A percentile compares a stretch with the other conserved stretches of the same genome.
phyloP scores from a whole-genome alignment of 2,113 vertebrate genomes.

The Phalacrocorax brasilianus region DNA sequence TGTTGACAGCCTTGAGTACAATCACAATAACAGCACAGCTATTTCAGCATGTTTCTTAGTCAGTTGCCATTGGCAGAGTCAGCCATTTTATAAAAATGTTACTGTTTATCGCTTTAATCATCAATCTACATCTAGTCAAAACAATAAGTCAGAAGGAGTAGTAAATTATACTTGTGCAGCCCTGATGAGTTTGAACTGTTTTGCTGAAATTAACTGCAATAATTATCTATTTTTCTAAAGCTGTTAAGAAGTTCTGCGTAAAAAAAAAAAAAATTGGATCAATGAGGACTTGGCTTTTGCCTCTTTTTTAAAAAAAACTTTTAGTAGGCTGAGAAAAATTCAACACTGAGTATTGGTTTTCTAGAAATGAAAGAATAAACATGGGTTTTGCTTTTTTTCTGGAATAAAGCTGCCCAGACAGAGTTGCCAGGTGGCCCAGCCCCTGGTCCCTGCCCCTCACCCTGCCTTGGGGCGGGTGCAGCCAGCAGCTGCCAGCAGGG shows the following conservation, averaged over 20 bases:
- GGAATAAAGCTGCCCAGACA: not conserved
- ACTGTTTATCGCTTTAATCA: conserved; percentile 82
- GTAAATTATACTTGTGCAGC: conserved; percentile 82
- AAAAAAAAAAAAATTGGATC: conserved; percentile 21
- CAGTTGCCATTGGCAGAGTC: conserved; percentile 81
- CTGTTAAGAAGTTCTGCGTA: conserved; percentile 70
- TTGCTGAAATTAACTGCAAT: conserved; percentile 83
- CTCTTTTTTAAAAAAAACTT: conserved; percentile 47
- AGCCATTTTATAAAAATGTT: conserved; percentile 83
- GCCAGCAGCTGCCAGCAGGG: not conserved
- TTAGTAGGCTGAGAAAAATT: conserved; percentile 1
- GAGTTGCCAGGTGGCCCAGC: not conserved
- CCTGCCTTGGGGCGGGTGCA: rapidly evolving
- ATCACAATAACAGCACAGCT: conserved; percentile 76
- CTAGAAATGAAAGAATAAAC: not conserved
- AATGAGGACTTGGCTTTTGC: conserved; percentile 12
- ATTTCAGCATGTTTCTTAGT: conserved; percentile 79
- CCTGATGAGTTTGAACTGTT: conserved; percentile 83
- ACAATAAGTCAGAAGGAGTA: conserved; percentile 84
- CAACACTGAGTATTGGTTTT: not conserved
- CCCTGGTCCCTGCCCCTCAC: not conserved
- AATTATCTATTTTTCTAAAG: conserved; percentile 80
- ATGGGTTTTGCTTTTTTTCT: not conserved
- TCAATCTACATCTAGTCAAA: conserved; percentile 83
- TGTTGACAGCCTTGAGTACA: conserved; percentile 83